A percentile compares a stretch with the other conserved stretches of the same genome.
Evolutionary conservation across 2,113 vertebrate genomes (phyloP).

Genomic region (Oreochromis aureus): DNA sequence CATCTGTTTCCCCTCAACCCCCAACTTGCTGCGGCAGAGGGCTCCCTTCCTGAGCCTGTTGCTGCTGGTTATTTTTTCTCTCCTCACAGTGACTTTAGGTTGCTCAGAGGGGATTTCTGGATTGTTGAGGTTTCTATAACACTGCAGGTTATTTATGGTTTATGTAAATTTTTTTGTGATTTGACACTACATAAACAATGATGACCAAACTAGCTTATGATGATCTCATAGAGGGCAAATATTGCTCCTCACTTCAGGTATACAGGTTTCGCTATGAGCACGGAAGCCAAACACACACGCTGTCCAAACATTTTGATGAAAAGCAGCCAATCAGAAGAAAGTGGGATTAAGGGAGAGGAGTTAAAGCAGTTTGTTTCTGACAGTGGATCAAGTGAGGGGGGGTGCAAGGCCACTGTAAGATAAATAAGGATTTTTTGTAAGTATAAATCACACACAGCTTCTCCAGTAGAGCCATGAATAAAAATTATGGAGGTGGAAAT

Average conservation of each 20-base stretch:
- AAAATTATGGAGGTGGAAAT: neutral
- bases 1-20: neutral
- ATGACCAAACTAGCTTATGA: neutral
- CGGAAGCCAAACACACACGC: neutral
- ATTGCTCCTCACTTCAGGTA: neutral
- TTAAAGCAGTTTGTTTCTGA: neutral
- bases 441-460: neutral
- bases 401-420: neutral
- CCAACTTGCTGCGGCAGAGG: neutral
- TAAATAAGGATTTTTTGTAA: neutral
- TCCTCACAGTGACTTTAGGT: neutral
- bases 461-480: neutral
- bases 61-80: neutral
- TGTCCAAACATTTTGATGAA: neutral
- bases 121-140: neutral
- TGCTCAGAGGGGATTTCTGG: neutral
- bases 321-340: neutral
- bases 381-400: neutral
- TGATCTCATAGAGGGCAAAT: neutral
- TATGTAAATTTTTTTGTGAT: neutral
- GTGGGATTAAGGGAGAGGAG: neutral
- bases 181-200: neutral
- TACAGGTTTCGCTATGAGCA: accelerated
- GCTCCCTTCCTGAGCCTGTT: neutral
- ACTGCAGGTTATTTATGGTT: neutral